These are phyloP conservation scores for Coryphaenoides rupestris DNA, from an alignment of 2,113 vertebrate genomes.

Conservation along the genomic window DNA sequence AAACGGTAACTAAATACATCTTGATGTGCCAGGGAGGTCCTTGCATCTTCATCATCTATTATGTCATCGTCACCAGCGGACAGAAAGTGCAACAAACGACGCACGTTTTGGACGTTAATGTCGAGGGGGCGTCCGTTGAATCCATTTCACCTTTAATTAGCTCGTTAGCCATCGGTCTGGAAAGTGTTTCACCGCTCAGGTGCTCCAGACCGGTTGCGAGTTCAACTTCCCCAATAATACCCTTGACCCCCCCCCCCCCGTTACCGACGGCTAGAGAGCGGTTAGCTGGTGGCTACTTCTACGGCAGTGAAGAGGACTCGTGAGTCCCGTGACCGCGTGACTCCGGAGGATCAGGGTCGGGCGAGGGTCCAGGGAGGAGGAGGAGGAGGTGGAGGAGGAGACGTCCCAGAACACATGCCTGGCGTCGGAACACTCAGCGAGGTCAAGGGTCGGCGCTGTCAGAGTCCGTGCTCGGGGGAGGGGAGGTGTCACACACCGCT, in stretches of 20 bases:
- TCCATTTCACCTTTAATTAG: too few species aligned
- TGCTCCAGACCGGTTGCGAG: neutral
- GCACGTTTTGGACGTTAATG: neutral
- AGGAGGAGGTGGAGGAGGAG: neutral
- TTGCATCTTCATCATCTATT: slow-evolving; percentile 3
- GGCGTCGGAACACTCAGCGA: neutral
- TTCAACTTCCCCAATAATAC: neutral
- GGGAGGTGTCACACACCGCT: slow-evolving; percentile 10
- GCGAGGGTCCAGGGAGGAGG: neutral
- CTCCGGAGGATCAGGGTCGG: slow-evolving; percentile 13
- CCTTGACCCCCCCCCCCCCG: too few species aligned
- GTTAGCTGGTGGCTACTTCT: slow-evolving; percentile 22
- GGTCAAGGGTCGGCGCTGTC: slow-evolving; percentile 42
- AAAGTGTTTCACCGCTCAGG: neutral
- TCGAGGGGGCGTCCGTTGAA: neutral
- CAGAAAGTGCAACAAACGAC: slow-evolving; percentile 13
- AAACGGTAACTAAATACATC: slow-evolving; percentile 19
- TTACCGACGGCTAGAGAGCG: slow-evolving; percentile 26
- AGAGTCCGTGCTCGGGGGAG: slow-evolving; percentile 19
- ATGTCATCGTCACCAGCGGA: neutral
- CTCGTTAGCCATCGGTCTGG: too few species aligned
- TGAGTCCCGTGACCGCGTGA: slow-evolving; percentile 32
- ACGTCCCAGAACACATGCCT: slow-evolving; percentile 1
- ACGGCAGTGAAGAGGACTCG: slow-evolving; percentile 45
- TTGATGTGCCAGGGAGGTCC: slow-evolving; percentile 22